Base-by-base conservation (phyloP, 2,797 vertebrate genomes). In the Ctenochaetus hawaiiensis region DNA sequence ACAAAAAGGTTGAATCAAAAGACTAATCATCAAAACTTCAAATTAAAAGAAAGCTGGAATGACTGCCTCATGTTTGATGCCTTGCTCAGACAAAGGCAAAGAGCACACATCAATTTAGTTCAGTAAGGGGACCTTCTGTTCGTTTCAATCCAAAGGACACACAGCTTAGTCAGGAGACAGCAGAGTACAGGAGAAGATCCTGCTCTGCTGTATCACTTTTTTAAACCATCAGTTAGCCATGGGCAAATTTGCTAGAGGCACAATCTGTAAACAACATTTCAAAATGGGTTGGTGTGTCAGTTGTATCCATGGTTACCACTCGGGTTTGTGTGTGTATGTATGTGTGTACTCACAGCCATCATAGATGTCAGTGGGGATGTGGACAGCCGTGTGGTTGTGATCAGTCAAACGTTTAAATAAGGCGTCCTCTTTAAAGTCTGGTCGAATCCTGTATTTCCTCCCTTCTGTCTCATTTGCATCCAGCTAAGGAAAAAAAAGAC, bases 351-450 rank as follows among this genome's bases (percentile, higher is more conserved):
- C 95, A 99, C 98, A 99, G 89, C 98, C 98, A 78, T 99, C 97
- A 45, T 99, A 99, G 93, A 99, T 99, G 92, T 99, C 98, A 2
- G 98, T 99, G 64, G 98, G 98, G 88, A 99, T 99, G 86, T 99
- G 98, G 65, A 99, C 98, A 18, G 97, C 98, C 51, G 98, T 97
- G 73, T 98, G 96, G 72, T 98, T 97, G 92, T 97, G 96, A 76
- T 97, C 98, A 0, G 97, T 97, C 77, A 97, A 92, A 20, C 98
- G 94, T 80, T 96, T 96, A 90, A 99, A 99, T 54, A 95, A 93
- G 2, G 93, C 91, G 86, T 99, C 97, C 0, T 97, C 96, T 74
- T 96, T 96, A 92, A 99, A 99, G 34, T 97, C 95, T 5, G 98
- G 98, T 79, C 94, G 96, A 87, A 98, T 97, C 85, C 96, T 95